Evolutionary conservation across 2,113 vertebrate genomes (phyloP).

Genomic region (Lepidothrix coronata): DNA sequence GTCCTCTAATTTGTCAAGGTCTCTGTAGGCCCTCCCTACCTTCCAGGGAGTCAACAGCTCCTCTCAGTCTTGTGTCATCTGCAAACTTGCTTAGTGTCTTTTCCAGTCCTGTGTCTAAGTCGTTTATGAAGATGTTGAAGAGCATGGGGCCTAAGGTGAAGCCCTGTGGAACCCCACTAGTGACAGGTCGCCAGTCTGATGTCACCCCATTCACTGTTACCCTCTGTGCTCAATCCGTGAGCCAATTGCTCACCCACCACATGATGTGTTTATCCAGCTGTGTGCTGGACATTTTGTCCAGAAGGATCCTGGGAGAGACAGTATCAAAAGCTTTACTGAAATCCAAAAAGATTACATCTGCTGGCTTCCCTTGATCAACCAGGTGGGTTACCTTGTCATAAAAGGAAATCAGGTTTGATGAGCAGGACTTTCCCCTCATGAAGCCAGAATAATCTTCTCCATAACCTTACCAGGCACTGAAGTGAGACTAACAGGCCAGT

Average conservation of each 20-base stretch:
- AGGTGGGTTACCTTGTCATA: neutral
- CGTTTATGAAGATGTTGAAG: neutral
- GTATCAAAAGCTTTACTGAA: neutral
- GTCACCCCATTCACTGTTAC: neutral
- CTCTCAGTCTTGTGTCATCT: neutral
- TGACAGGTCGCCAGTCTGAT: neutral
- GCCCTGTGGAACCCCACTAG: neutral
- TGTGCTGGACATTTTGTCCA: neutral
- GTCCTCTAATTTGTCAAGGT: neutral
- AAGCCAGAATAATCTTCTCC: neutral
- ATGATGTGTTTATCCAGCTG: neutral
- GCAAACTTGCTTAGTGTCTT: neutral
- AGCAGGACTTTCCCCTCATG: neutral
- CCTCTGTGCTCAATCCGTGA: fast-evolving
- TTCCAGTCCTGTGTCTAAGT: neutral
- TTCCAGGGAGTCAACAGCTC: fast-evolving
- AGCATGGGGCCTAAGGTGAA: fast-evolving
- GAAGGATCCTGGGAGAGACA: neutral
- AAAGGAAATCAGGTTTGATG: neutral
- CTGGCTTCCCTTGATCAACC: neutral
- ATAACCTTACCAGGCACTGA: neutral
- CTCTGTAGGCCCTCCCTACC: neutral
- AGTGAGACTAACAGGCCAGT: neutral
- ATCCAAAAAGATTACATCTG: neutral
- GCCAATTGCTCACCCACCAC: neutral